Conservation (phyloP, 2,888 invertebrate species). For the Xestia xanthographa region DNA sequence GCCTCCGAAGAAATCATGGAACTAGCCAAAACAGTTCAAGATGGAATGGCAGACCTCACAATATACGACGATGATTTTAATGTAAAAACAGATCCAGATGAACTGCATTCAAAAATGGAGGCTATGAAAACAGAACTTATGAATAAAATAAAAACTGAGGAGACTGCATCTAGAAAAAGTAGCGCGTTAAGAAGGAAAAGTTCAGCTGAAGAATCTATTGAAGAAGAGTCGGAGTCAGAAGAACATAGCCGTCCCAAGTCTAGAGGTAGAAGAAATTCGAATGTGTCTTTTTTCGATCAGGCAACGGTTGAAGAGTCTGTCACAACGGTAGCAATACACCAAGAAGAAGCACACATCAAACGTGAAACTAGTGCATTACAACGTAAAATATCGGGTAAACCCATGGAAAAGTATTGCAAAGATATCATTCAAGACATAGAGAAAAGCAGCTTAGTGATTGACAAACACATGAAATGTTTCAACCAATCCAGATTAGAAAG, state of each 20-base stretch:
- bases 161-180: conserved; percentile 76
- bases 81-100: conserved; percentile 74
- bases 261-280: conserved; percentile 82
- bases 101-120: conserved; percentile 84
- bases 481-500: conserved; percentile 85
- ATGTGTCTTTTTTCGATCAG: conserved; percentile 81
- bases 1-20: conserved; percentile 86
- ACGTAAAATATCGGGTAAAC: conserved; percentile 76
- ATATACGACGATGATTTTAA: conserved; percentile 81
- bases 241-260: conserved; percentile 81
- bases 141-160: conserved; percentile 83
- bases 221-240: conserved; percentile 78
- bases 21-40: conserved; percentile 90
- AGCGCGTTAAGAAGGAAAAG: conserved; percentile 78
- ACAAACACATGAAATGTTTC: conserved; percentile 88
- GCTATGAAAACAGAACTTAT: conserved; percentile 83
- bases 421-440: conserved; percentile 87
- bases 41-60: conserved; percentile 88
- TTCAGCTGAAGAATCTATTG: conserved; percentile 84
- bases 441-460: conserved; percentile 86
- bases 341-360: conserved; percentile 68
- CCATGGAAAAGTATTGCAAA: conserved; percentile 85
- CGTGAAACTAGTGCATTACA: conserved; percentile 76
- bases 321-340: conserved; percentile 72
- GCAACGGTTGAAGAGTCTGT: conserved; percentile 71